Evolutionary conservation across 2,888 invertebrate species (phyloP).

Genomic region (Macrosoma leucophasiata): DNA sequence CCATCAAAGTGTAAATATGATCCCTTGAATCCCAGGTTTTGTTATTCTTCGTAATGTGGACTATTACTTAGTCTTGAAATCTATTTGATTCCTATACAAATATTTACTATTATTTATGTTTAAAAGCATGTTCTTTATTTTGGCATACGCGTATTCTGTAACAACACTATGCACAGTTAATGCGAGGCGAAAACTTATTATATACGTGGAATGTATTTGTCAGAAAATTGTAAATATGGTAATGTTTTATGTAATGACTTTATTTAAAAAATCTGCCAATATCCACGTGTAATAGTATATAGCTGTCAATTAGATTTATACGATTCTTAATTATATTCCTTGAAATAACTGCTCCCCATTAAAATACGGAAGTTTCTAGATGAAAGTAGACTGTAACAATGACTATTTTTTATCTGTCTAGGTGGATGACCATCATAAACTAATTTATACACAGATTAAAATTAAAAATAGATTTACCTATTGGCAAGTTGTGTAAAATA

Average conservation of each 20-base stretch:
- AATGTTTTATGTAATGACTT: slow-evolving; percentile 66
- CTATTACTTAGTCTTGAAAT: no score
- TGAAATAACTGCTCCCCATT: slow-evolving; percentile 55
- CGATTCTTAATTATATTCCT: slow-evolving; percentile 68
- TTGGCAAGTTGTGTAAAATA: slow-evolving; percentile 75
- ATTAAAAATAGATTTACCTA: slow-evolving; percentile 67
- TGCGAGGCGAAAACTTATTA: slow-evolving; percentile 59
- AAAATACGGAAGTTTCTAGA: slow-evolving; percentile 59
- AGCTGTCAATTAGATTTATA: slow-evolving; percentile 70
- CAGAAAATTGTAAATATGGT: slow-evolving; percentile 72
- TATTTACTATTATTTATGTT: slow-evolving; percentile 5
- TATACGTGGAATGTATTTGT: slow-evolving; percentile 61
- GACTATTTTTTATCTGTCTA: slow-evolving; percentile 73
- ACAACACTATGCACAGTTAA: slow-evolving; percentile 43
- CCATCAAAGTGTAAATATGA: no score
- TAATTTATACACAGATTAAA: slow-evolving; percentile 73
- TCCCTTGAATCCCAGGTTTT: no score
- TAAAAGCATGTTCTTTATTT: no score
- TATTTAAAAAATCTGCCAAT: slow-evolving; percentile 60
- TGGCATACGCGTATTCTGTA: slow-evolving; percentile 24
- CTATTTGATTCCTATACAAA: slow-evolving; percentile 16
- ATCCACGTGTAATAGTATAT: slow-evolving; percentile 67
- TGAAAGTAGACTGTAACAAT: slow-evolving; percentile 67
- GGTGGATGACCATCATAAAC: slow-evolving; percentile 72
- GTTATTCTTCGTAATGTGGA: no score